phyloP scores from a whole-genome alignment of 2,113 vertebrate genomes.

The Cathartes aura region DNA sequence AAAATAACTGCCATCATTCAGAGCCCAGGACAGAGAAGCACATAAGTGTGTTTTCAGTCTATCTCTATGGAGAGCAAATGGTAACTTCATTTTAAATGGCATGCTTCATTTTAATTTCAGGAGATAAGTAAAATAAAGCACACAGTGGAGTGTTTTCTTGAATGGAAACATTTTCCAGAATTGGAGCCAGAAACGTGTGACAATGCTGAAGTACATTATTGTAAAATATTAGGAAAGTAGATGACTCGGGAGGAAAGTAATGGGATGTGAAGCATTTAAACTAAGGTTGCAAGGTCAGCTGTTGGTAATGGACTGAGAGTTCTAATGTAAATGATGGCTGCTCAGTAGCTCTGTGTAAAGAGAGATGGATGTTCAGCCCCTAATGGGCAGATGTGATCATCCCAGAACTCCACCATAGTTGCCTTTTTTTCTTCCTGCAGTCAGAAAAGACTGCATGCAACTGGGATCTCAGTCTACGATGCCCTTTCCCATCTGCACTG shows the following conservation, averaged over 20 bases:
- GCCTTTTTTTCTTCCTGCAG: not conserved
- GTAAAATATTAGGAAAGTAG: conserved; percentile 18
- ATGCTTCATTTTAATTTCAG: conserved; percentile 24
- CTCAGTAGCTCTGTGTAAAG: not conserved
- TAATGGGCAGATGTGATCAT: not conserved
- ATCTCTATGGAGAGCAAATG: not conserved
- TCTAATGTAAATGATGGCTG: conserved; percentile 34
- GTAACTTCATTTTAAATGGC: not conserved
- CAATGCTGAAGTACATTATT: conserved; percentile 17
- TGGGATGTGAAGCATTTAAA: conserved; percentile 39
- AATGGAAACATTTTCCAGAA: conserved; percentile 11
- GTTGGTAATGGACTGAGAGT: conserved; percentile 17
- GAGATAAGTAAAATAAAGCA: conserved; percentile 38
- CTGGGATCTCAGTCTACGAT: not conserved
- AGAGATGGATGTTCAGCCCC: conserved; percentile 3
- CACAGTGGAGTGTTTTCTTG: not conserved
- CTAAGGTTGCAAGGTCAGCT: not conserved
- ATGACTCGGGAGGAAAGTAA: not conserved
- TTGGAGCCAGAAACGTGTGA: conserved; percentile 7
- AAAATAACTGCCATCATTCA: not conserved
- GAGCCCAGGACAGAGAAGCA: not conserved
- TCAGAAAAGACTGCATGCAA: not conserved
- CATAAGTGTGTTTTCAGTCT: not conserved
- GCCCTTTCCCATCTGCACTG: not conserved
- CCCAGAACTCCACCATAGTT: not conserved